Base-by-base conservation (phyloP, 2,888 invertebrate genomes). In the Sepiola atlantica region DNA sequence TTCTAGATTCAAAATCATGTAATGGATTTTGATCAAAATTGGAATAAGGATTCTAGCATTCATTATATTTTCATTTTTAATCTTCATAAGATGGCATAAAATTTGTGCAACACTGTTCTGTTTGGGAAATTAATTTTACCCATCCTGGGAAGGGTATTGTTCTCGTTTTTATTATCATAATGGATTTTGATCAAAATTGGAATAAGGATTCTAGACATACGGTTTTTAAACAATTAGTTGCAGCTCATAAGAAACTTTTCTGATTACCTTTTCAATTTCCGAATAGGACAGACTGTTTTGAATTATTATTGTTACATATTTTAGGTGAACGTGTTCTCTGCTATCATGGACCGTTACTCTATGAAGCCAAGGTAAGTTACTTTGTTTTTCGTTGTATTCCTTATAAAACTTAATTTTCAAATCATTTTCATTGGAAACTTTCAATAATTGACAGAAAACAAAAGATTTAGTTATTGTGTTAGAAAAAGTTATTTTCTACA, bases 311-410 rank as follows among this genome's bases (percentile, higher is more conserved):
- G 55, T 93, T 94, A 45, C 57, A 93, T 93, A 28, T 96, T 95
- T 90, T 95, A 98, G 98, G 97, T 55, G 98, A 98, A 95, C 97
- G 97, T 95, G 99, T 99, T 20, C 97, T 99, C 55, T 99, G 99
- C 97, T 99, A 99, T 97, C 99, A 99, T 97, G 99, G 99, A 0
- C 99, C 99, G 8, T 98, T 99, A 55, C 98, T 99, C 96, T 99
- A 99, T 97, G 99, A 99, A 98, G 99, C 99, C 90, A 99, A 99
- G 96, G 97, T 97, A 95, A 94, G 95, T 94, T 61, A 90, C 55
- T 93, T 94, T 92, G 91, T 57, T 93, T 45, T 94, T 55, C 21
- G 77, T 32, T n/a, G 35, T 14, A 28, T 77, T 18, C 45, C 18
- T 45, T 45, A 12, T 35, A 55, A 35, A 21, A 77, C n/a, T 16